Conservation (phyloP, 1,140 invertebrate genomes). For the Babylonia areolata region DNA sequence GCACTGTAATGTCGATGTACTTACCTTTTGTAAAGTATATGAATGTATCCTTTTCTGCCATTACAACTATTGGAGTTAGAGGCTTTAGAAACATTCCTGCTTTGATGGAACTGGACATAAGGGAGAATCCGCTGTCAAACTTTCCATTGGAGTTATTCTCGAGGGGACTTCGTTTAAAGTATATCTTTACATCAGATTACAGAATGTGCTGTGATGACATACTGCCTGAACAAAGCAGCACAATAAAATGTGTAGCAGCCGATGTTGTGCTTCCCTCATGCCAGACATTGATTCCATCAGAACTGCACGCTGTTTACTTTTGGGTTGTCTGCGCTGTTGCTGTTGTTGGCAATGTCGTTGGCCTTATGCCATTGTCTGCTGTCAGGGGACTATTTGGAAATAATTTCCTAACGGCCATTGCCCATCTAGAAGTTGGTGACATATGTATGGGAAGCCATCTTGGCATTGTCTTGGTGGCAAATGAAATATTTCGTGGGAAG, state of each 20-base stretch:
- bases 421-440: not conserved
- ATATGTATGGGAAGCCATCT: not conserved
- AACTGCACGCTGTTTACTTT: too few relatives aligned
- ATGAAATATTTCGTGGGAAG: not conserved
- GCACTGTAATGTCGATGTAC: not conserved
- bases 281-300: too few relatives aligned
- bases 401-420: not conserved
- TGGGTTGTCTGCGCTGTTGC: not conserved
- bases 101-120: not conserved
- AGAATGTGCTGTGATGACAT: too few relatives aligned
- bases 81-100: not conserved
- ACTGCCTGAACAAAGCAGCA: too few relatives aligned
- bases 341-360: not conserved
- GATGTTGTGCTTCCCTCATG: too few relatives aligned
- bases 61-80: not conserved
- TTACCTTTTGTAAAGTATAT: not conserved
- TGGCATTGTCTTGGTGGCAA: not conserved
- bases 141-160: not conserved
- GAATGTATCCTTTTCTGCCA: not conserved
- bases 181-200: not conserved
- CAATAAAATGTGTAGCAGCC: too few relatives aligned
- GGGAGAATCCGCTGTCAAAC: not conserved
- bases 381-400: not conserved
- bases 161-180: not conserved
- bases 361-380: not conserved